A percentile compares a stretch with the other conserved stretches of the same genome.
phyloP scores from a whole-genome alignment of 2,888 invertebrate genomes.

The Gymnoscelis rufifasciata region DNA sequence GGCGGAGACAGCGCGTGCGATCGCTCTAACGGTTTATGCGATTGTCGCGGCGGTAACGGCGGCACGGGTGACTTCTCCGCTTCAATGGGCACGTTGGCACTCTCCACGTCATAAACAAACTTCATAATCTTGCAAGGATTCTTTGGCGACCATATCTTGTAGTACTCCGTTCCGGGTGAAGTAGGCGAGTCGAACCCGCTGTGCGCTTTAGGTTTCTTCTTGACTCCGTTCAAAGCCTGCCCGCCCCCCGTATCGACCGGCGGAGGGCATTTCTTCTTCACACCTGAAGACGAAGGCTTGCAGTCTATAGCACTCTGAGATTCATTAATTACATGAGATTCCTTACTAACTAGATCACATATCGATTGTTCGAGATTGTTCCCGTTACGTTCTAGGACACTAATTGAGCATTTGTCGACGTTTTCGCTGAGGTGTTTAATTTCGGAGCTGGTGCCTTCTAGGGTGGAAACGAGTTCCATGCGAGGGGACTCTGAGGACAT shows the following conservation, averaged over 20 bases:
- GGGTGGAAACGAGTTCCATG: constrained; percentile 52
- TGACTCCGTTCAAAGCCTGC: constrained; percentile 74
- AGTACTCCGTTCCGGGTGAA: constrained; percentile 81
- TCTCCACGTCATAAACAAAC: constrained; percentile 74
- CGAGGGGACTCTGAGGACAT: constrained; percentile 69
- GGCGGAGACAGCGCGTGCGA: constrained; percentile 85
- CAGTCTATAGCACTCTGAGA: constrained; percentile 60
- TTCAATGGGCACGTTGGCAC: constrained; percentile 66
- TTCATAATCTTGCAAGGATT: constrained; percentile 79
- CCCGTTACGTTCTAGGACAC: constrained; percentile 71
- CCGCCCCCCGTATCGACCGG: constrained; percentile 77
- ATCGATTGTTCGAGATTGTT: constrained; percentile 65
- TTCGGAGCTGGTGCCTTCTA: constrained; percentile 50
- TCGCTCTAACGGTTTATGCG: constrained; percentile 88
- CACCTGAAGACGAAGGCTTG: constrained; percentile 65
- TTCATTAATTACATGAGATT: constrained; percentile 74
- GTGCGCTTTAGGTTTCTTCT: constrained; percentile 81
- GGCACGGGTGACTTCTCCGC: constrained; percentile 84
- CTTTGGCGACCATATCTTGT: constrained; percentile 84
- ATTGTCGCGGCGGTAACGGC: constrained; percentile 83
- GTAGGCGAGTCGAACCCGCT: constrained; percentile 76
- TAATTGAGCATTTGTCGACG: constrained; percentile 78
- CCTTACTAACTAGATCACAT: constrained; percentile 72
- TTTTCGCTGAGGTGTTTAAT: constrained; percentile 73
- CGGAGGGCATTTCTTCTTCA: constrained; percentile 78